Evolutionary conservation across 2,797 vertebrate species (phyloP).

Genomic region (Gymnothorax reevesii): DNA sequence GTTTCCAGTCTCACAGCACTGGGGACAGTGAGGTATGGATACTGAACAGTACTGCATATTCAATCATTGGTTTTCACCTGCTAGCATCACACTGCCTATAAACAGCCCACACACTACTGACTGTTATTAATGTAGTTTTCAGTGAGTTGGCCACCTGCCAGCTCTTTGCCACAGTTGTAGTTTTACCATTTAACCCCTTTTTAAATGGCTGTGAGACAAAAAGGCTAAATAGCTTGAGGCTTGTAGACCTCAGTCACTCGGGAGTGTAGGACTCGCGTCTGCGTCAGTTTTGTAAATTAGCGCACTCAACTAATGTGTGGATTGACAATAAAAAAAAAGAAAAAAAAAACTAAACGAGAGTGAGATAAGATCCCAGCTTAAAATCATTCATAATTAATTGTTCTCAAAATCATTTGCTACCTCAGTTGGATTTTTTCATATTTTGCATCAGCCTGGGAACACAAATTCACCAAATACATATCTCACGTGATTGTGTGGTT

Average conservation of each 20-base stretch:
- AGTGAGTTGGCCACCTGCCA: background rate
- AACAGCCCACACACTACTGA: background rate
- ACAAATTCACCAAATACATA: background rate
- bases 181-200: too few species aligned
- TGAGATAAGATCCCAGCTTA: background rate
- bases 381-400: background rate
- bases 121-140: background rate
- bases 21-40: background rate
- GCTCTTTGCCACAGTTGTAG: background rate
- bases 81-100: background rate
- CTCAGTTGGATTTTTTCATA: background rate
- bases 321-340: background rate
- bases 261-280: background rate
- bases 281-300: background rate
- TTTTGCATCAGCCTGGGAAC: background rate
- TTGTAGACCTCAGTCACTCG: background rate
- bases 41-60: background rate
- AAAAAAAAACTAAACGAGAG: background rate
- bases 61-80: background rate
- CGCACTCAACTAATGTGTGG: background rate
- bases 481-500: background rate
- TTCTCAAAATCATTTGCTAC: slow-evolving; percentile 9
- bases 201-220: background rate
- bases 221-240: background rate
- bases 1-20: background rate